Conservation (phyloP, 2,113 vertebrate genomes). For the Calyptomena viridis region DNA sequence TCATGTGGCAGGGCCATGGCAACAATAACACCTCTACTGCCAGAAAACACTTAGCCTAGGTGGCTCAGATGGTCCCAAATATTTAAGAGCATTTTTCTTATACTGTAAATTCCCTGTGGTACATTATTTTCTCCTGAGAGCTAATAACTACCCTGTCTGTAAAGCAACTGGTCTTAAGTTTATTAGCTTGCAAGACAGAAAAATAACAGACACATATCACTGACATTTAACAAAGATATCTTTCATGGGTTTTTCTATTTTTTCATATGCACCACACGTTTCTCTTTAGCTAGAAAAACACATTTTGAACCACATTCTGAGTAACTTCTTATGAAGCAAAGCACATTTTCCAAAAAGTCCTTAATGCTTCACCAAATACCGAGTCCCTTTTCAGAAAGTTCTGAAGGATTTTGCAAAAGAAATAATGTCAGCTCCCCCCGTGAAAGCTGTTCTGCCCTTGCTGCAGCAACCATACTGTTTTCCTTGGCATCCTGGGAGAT, state of each 20-base stretch:
- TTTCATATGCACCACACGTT: conserved; percentile 21
- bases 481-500: neutral
- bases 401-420: neutral
- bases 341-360: conserved; percentile 11
- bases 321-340: conserved; percentile 25
- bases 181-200: conserved; percentile 66
- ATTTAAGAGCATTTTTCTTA: conserved; percentile 55
- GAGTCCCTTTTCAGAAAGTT: conserved; percentile 3
- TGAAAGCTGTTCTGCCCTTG: neutral
- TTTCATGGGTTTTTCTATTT: conserved; percentile 53
- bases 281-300: conserved; percentile 52
- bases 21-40: conserved; percentile 64
- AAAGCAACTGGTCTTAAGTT: conserved; percentile 62
- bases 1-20: conserved; percentile 42
- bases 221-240: conserved; percentile 66
- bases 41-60: conserved; percentile 63
- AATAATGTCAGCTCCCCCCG: neutral
- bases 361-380: conserved; percentile 27
- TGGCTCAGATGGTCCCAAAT: conserved; percentile 55
- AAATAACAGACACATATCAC: conserved; percentile 61
- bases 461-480: neutral
- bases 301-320: conserved; percentile 25
- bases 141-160: conserved; percentile 52
- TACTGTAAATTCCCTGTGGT: conserved; percentile 46
- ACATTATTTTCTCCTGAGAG: conserved; percentile 55